Evolutionary conservation across 2,797 vertebrate species (phyloP).

Genomic region (Momotus momota): DNA sequence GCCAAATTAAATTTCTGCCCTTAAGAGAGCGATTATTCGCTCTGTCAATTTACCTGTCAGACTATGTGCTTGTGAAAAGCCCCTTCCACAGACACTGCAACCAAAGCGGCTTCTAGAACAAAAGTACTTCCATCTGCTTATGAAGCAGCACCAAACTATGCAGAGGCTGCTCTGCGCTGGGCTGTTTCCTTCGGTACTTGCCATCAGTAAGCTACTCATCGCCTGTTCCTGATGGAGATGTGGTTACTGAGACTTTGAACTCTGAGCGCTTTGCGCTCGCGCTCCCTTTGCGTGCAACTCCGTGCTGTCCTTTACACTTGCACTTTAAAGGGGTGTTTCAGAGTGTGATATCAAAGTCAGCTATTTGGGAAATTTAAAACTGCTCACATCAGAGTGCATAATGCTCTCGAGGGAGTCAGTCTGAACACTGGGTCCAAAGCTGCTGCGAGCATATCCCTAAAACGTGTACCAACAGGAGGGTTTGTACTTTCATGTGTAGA

Average conservation of each 20-base stretch:
- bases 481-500: neutral
- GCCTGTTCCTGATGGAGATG: neutral
- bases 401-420: neutral
- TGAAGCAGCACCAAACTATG: neutral
- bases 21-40: neutral
- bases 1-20: constrained; percentile 6
- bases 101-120: neutral
- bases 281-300: neutral
- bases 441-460: neutral
- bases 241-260: constrained; percentile 49
- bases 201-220: constrained; percentile 27
- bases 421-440: neutral
- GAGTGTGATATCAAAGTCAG: neutral
- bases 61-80: neutral
- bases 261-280: neutral
- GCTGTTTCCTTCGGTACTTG: neutral
- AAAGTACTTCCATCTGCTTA: constrained; percentile 45
- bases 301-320: neutral
- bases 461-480: neutral
- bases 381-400: neutral
- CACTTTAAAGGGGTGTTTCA: neutral
- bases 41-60: constrained; percentile 22
- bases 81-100: neutral
- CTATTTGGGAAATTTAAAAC: constrained; percentile 17
- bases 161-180: neutral